Conservation (phyloP, 2,113 vertebrate genomes). For the Myiagra hebetior region DNA sequence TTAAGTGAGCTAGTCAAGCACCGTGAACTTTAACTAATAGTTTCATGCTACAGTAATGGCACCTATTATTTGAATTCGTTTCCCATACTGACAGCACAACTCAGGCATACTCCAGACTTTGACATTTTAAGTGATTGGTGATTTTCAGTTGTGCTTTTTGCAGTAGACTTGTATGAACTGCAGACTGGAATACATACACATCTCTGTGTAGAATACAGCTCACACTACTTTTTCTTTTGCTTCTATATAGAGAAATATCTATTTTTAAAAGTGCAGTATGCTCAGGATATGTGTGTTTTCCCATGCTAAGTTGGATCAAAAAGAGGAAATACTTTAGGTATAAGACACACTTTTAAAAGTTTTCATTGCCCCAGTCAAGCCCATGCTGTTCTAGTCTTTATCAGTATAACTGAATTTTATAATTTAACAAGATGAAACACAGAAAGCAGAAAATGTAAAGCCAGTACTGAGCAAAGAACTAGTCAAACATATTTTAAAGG, state of each 20-base stretch:
- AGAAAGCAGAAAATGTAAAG: neutral
- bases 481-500: neutral
- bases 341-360: neutral
- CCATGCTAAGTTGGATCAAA: neutral
- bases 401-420: neutral
- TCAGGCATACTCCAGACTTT: slow-evolving; percentile 23
- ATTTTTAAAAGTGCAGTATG: neutral
- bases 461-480: neutral
- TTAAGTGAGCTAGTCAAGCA: slow-evolving; percentile 48
- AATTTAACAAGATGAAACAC: neutral
- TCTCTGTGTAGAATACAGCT: neutral
- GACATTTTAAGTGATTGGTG: slow-evolving; percentile 48
- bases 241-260: neutral
- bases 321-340: neutral
- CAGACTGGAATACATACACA: neutral
- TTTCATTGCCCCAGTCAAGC: neutral
- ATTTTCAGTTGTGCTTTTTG: slow-evolving; percentile 39
- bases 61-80: slow-evolving; percentile 57
- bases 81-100: slow-evolving; percentile 30
- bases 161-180: neutral
- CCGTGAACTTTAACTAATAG: slow-evolving; percentile 62
- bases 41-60: slow-evolving; percentile 50
- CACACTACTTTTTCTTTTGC: neutral
- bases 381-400: neutral
- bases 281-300: neutral